These are phyloP conservation scores for Macrotrachela quadricornifera DNA, from an alignment of 1,140 invertebrate species.

Conservation along the genomic window DNA sequence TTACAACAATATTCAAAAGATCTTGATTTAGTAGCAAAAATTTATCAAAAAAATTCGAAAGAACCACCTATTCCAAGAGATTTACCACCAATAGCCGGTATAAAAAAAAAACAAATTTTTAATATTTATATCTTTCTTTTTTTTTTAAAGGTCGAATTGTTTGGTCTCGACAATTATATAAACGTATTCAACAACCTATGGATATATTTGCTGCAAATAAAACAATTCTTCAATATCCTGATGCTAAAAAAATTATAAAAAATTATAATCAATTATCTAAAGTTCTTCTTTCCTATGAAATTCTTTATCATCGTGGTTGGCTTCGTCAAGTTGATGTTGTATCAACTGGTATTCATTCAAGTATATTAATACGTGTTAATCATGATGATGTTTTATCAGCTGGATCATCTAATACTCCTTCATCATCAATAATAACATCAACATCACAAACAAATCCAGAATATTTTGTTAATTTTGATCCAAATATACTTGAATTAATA, in stretches of 20 bases:
- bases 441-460: slow-evolving; percentile 15
- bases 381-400: slow-evolving; percentile 17
- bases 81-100: slow-evolving; percentile 63
- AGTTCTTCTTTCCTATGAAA: slow-evolving; percentile 28
- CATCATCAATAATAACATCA: too few relatives aligned
- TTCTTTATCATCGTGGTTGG: slow-evolving; percentile 53
- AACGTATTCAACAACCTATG: slow-evolving; percentile 28
- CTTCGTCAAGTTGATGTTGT: slow-evolving; percentile 36
- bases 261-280: slow-evolving; percentile 37
- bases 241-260: slow-evolving; percentile 27
- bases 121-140: too few relatives aligned
- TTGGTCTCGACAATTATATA: slow-evolving; percentile 32
- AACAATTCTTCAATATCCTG: slow-evolving; percentile 18
- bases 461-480: slow-evolving; percentile 31
- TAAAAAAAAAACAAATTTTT: slow-evolving; percentile 1
- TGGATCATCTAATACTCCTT: too few relatives aligned
- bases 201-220: slow-evolving; percentile 25
- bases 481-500: slow-evolving; percentile 38
- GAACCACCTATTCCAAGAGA: slow-evolving; percentile 62
- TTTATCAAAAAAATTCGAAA: slow-evolving; percentile 63
- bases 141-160: slow-evolving; percentile 15
- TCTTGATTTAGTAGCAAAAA: slow-evolving; percentile 57
- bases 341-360: slow-evolving; percentile 18
- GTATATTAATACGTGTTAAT: slow-evolving; percentile 17
- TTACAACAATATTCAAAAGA: slow-evolving; percentile 60